Evolutionary conservation across 1,140 invertebrate genomes (phyloP).

Genomic region (Cepaea nemoralis): DNA sequence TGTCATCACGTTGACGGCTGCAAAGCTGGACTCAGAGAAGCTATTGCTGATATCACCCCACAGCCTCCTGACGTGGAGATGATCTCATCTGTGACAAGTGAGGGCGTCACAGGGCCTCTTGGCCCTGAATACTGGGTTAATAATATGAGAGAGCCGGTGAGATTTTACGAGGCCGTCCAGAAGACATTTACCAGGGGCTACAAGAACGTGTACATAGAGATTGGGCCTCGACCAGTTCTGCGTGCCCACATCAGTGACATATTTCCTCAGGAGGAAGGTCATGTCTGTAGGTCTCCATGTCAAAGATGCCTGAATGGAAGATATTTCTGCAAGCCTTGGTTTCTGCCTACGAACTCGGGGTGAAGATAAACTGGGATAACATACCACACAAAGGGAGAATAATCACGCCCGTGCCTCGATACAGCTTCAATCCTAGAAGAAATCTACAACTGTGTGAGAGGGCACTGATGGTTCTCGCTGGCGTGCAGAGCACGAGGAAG

Average conservation of each 20-base stretch:
- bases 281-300: slow-evolving; percentile 51
- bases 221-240: slow-evolving; percentile 57
- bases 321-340: slow-evolving; percentile 37
- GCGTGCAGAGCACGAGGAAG: slow-evolving; percentile 10
- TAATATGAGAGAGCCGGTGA: slow-evolving; percentile 51
- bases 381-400: slow-evolving; percentile 20
- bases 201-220: slow-evolving; percentile 55
- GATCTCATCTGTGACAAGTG: slow-evolving; percentile 54
- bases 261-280: slow-evolving; percentile 37
- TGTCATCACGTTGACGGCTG: slow-evolving; percentile 48
- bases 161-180: slow-evolving; percentile 45
- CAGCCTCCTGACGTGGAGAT: slow-evolving; percentile 37
- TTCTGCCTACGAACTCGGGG: slow-evolving; percentile 37
- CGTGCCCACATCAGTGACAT: slow-evolving; percentile 45
- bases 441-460: slow-evolving; percentile 25
- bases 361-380: slow-evolving; percentile 43
- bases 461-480: slow-evolving; percentile 17
- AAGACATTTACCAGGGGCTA: slow-evolving; percentile 29
- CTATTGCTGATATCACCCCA: slow-evolving; percentile 25
- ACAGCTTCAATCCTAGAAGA: slow-evolving; percentile 39
- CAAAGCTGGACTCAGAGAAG: slow-evolving; percentile 32
- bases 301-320: slow-evolving; percentile 41
- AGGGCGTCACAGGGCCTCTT: slow-evolving; percentile 10
- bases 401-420: slow-evolving; percentile 41
- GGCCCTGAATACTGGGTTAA: slow-evolving; percentile 49